phyloP scores from a whole-genome alignment of 2,888 invertebrate genomes.

The Venusia cambrica region DNA sequence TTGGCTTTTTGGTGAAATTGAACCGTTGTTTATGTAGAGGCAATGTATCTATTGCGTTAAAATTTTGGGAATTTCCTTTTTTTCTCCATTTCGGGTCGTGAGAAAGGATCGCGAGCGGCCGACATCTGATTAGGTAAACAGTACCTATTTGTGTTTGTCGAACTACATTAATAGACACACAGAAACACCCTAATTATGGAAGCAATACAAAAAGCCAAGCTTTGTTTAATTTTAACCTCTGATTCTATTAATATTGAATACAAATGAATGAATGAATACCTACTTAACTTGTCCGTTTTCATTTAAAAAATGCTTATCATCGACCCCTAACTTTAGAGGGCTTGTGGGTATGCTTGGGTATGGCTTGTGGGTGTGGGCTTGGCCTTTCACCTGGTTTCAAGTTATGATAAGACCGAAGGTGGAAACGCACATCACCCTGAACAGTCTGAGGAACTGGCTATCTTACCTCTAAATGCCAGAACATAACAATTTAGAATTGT shows the following conservation, averaged over 20 bases:
- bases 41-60: conserved; percentile 73
- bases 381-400: too few relatives aligned
- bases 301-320: too few relatives aligned
- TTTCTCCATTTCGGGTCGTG: conserved; percentile 65
- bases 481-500: too few relatives aligned
- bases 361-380: too few relatives aligned
- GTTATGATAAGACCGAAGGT: too few relatives aligned
- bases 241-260: conserved; percentile 10
- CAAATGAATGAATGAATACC: conserved; percentile 1
- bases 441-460: too few relatives aligned
- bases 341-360: too few relatives aligned
- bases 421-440: too few relatives aligned
- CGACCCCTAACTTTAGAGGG: too few relatives aligned
- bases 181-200: conserved; percentile 28
- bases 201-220: conserved; percentile 15
- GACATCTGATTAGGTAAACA: conserved; percentile 71
- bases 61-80: conserved; percentile 62
- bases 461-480: too few relatives aligned
- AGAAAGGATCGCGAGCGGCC: conserved; percentile 68
- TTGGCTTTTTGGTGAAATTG: conserved; percentile 55
- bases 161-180: conserved; percentile 33
- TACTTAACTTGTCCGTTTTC: not conserved
- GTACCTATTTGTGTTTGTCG: conserved; percentile 53
- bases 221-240: conserved; percentile 16
- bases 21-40: conserved; percentile 71